phyloP scores from a whole-genome alignment of 2,888 invertebrate species.

The Drepana falcataria region DNA sequence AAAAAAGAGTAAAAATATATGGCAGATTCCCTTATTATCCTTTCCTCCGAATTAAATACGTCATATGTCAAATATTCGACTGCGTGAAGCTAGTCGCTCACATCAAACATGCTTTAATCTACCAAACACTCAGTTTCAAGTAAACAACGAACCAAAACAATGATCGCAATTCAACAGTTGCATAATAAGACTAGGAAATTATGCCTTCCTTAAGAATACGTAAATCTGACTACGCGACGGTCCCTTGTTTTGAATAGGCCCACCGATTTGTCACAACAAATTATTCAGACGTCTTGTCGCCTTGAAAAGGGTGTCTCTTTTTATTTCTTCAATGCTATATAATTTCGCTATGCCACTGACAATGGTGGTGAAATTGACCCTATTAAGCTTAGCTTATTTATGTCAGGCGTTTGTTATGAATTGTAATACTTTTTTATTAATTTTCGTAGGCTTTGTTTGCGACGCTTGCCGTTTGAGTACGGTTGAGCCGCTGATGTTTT shows the following conservation, averaged over 20 bases:
- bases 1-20: too few species aligned
- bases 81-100: too few species aligned
- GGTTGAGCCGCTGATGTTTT: not conserved
- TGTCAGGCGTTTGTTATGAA: constrained; percentile 1
- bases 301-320: constrained; percentile 50
- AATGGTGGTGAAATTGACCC: constrained; percentile 32
- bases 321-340: constrained; percentile 29
- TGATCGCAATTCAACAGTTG: not conserved
- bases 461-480: not conserved
- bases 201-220: constrained; percentile 23
- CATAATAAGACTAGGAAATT: not conserved
- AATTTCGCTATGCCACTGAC: constrained; percentile 30
- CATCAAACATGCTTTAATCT: constrained; percentile 11
- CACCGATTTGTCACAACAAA: constrained; percentile 60
- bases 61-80: too few species aligned
- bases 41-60: too few species aligned
- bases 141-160: not conserved
- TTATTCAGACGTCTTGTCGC: constrained; percentile 51
- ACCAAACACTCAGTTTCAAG: constrained; percentile 1
- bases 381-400: constrained; percentile 20
- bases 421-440: not conserved
- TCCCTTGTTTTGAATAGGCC: constrained; percentile 54
- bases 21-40: too few species aligned
- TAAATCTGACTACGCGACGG: constrained; percentile 40
- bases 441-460: not conserved